phyloP scores from a whole-genome alignment of 2,888 invertebrate species.

The Netelia virgata region DNA sequence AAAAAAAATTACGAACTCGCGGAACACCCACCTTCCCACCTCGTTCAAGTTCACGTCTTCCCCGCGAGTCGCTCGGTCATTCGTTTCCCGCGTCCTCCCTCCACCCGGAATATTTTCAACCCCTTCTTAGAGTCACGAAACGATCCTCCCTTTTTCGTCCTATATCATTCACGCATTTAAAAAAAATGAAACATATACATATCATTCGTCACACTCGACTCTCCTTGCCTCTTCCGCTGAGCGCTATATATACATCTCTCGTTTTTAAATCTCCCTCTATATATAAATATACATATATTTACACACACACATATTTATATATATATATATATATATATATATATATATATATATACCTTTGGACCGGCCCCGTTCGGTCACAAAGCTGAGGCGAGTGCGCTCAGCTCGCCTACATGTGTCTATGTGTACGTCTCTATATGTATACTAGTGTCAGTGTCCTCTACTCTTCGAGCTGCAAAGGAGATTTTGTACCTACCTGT shows the following conservation, averaged over 20 bases:
- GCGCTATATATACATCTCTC: slow-evolving; percentile 28
- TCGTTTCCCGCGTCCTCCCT: not conserved
- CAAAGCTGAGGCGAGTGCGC: slow-evolving; percentile 2
- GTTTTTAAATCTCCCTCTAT: slow-evolving; percentile 19
- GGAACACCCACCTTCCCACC: too few species aligned
- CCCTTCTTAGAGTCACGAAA: slow-evolving; percentile 52
- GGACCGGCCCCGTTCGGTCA: slow-evolving; percentile 59
- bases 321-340: slow-evolving; percentile 24
- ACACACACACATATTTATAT: not conserved
- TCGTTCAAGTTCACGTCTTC: slow-evolving; percentile 21
- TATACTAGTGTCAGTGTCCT: slow-evolving; percentile 39
- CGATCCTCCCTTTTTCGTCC: slow-evolving; percentile 17
- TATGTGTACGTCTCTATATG: not conserved
- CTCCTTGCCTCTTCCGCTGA: slow-evolving; percentile 41
- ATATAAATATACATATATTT: not conserved
- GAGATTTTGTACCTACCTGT: slow-evolving; percentile 68
- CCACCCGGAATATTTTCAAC: slow-evolving; percentile 44
- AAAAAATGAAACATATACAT: slow-evolving; percentile 15
- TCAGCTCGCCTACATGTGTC: not conserved
- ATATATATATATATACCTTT: slow-evolving; percentile 44
- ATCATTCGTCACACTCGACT: slow-evolving; percentile 14
- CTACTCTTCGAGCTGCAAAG: slow-evolving; percentile 66
- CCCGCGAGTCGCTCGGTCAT: not conserved
- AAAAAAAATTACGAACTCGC: too few species aligned
- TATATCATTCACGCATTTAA: slow-evolving; percentile 43